A percentile compares a stretch with the other conserved stretches of the same genome.
phyloP scores from a whole-genome alignment of 2,797 vertebrate species.

The Phataginus tetradactyla region DNA sequence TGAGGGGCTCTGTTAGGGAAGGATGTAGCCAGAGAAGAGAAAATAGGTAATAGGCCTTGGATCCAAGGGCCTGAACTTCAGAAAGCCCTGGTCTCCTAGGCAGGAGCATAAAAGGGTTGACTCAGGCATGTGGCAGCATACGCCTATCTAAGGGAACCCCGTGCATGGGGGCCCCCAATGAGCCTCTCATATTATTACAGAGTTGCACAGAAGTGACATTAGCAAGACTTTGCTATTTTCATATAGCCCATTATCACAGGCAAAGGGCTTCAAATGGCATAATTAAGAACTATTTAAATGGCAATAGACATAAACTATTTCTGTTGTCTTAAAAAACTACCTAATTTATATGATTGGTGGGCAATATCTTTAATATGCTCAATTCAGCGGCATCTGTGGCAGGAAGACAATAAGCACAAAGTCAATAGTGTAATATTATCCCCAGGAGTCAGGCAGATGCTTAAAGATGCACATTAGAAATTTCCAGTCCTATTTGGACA shows the following conservation, averaged over 20 bases:
- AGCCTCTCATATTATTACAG: neutral
- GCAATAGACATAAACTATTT: constrained; percentile 16
- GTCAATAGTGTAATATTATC: neutral
- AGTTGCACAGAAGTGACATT: constrained; percentile 2
- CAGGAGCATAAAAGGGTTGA: neutral
- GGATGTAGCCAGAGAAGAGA: neutral
- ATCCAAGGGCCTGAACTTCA: neutral
- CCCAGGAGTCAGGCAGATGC: neutral
- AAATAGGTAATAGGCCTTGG: neutral
- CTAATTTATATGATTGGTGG: constrained; percentile 13
- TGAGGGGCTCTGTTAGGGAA: neutral
- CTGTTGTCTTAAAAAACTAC: constrained; percentile 12
- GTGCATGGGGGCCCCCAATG: neutral
- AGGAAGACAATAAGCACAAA: neutral
- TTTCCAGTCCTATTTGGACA: neutral
- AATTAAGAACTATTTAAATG: constrained; percentile 30
- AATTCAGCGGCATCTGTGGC: neutral
- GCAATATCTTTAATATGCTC: constrained; percentile 8
- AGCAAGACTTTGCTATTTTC: constrained; percentile 52
- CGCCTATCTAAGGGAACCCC: neutral
- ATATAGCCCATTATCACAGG: neutral
- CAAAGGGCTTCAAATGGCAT: constrained; percentile 30
- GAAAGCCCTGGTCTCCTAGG: neutral
- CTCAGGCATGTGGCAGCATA: neutral
- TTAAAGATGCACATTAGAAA: constrained; percentile 32